A percentile compares a stretch with the other conserved stretches of the same genome.
phyloP scores from a whole-genome alignment of 2,888 invertebrate species.

The Habroteleia sp. region DNA sequence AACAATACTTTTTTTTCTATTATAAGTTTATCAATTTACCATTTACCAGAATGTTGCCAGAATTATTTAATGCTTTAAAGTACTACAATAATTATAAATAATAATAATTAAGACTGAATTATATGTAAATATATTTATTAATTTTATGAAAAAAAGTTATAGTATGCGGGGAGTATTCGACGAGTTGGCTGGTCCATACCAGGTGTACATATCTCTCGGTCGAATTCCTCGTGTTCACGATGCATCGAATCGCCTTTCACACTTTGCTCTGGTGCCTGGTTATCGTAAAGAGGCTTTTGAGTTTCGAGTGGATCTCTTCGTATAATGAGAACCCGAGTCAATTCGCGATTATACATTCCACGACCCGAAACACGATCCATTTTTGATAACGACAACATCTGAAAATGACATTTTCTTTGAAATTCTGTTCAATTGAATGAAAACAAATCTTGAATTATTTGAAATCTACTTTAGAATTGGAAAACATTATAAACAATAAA shows the following conservation, averaged over 20 bases:
- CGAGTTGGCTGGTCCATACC: constrained; percentile 27
- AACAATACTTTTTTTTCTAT: too few species aligned
- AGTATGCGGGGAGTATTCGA: constrained; percentile 36
- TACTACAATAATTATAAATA: too few species aligned
- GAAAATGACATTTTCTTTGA: too few species aligned
- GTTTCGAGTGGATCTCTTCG: constrained; percentile 49
- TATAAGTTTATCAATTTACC: too few species aligned
- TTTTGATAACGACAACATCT: not conserved
- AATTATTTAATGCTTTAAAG: too few species aligned
- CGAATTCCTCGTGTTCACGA: constrained; percentile 39
- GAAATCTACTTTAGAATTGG: too few species aligned
- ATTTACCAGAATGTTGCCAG: too few species aligned
- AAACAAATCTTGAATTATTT: too few species aligned
- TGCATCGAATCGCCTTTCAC: constrained; percentile 56
- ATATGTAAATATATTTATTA: too few species aligned
- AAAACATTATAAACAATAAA: too few species aligned
- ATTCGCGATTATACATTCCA: not conserved
- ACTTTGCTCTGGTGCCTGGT: constrained; percentile 55
- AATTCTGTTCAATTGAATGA: too few species aligned
- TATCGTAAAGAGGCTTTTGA: constrained; percentile 60
- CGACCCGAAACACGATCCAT: not conserved
- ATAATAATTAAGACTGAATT: too few species aligned
- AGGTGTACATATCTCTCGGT: constrained; percentile 35
- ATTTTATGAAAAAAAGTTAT: constrained; percentile 42
- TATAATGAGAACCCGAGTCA: constrained; percentile 31